Percentiles rank a stretch among this genome's conserved stretches.
Conservation (phyloP, 23 tunicate species). For the Styela clava region DNA sequence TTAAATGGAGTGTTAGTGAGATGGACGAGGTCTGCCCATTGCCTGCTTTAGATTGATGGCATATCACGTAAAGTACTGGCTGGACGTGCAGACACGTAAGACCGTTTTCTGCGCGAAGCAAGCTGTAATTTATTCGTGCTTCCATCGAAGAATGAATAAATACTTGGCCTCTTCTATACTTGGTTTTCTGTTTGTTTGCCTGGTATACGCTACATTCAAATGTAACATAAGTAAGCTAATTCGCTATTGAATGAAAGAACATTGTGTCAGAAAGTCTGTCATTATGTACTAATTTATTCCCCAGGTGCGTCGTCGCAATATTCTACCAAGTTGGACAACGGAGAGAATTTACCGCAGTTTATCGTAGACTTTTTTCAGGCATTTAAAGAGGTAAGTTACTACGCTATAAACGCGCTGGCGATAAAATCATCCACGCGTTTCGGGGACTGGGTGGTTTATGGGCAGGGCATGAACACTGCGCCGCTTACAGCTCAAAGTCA, state of each 20-base stretch:
- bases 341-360: constrained; percentile 18
- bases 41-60: constrained; percentile 53
- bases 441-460: neutral
- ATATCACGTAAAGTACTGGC: constrained; percentile 47
- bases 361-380: constrained; percentile 35
- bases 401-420: neutral
- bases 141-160: constrained; percentile 72
- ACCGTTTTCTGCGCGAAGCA: constrained; percentile 1
- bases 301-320: neutral
- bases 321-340: neutral
- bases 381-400: constrained; percentile 29
- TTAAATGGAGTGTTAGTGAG: neutral
- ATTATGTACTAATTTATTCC: too few species aligned
- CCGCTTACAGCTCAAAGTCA: too few species aligned
- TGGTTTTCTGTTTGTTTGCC: constrained; percentile 31
- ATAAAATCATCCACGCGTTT: neutral
- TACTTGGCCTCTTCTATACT: constrained; percentile 43
- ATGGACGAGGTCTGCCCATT: neutral
- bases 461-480: constrained; percentile 14
- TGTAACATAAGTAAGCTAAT: constrained; percentile 61
- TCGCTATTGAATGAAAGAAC: neutral
- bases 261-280: neutral
- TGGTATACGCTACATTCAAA: constrained; percentile 34
- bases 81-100: constrained; percentile 37
- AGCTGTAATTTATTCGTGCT: constrained; percentile 8